Conservation (phyloP, 2,888 invertebrate species). For the Sialis fuliginosa region DNA sequence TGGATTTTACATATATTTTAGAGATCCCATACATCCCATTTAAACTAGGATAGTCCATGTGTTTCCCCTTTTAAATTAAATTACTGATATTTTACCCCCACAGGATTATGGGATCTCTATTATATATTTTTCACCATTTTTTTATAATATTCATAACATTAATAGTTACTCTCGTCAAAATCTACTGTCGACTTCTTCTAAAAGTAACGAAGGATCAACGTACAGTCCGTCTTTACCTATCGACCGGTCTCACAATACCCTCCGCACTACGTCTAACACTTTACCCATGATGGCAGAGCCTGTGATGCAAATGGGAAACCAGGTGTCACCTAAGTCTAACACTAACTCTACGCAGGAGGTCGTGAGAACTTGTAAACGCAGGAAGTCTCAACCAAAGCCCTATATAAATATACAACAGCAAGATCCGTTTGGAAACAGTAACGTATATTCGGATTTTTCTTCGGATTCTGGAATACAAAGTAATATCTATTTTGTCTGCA, state of each 20-base stretch:
- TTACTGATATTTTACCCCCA: too few species aligned
- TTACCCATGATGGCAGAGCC: constrained; percentile 15
- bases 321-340: constrained; percentile 14
- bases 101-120: too few species aligned
- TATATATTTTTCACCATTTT: too few species aligned
- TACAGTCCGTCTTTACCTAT: constrained; percentile 29
- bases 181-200: constrained; percentile 55
- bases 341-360: constrained; percentile 8
- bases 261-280: constrained; percentile 13
- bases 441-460: neutral
- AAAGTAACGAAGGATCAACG: constrained; percentile 48
- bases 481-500: too few species aligned
- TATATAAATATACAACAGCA: neutral
- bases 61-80: too few species aligned
- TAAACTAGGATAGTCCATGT: too few species aligned
- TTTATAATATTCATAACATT: too few species aligned
- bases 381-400: constrained; percentile 19
- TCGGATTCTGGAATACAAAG: neutral
- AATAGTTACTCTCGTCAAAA: constrained; percentile 75
- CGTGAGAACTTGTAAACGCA: neutral
- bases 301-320: constrained; percentile 19
- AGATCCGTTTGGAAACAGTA: neutral
- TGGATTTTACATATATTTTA: too few species aligned
- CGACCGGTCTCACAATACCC: constrained; percentile 38
- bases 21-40: too few species aligned